phyloP scores from a whole-genome alignment of 1,140 invertebrate species.

The Apis florea region DNA sequence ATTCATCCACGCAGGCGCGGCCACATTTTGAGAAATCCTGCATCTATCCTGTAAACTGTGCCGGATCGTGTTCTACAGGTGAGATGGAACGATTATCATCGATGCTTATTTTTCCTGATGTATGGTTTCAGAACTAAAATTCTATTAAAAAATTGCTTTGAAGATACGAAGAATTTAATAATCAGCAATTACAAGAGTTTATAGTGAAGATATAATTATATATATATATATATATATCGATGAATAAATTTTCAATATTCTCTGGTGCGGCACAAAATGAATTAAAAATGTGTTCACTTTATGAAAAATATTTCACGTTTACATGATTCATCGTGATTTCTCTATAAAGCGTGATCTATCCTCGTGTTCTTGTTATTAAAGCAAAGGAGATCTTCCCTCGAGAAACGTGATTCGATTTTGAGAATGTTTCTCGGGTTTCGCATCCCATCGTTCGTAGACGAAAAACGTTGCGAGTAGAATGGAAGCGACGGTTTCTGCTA shows the following conservation, averaged over 20 bases:
- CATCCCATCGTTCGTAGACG: neutral
- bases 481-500: neutral
- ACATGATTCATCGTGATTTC: neutral
- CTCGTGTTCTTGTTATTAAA: neutral
- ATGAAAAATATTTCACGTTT: no score
- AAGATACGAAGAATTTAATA: no score
- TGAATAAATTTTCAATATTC: no score
- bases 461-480: neutral
- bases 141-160: no score
- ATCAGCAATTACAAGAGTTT: no score
- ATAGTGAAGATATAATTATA: no score
- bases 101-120: neutral
- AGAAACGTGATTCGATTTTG: no score
- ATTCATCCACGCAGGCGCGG: constrained; percentile 66
- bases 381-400: neutral
- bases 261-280: no score
- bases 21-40: constrained; percentile 48
- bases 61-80: constrained; percentile 54
- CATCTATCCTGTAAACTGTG: neutral
- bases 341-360: neutral
- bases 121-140: no score
- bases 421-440: neutral
- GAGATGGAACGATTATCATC: constrained; percentile 45
- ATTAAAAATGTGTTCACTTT: no score
- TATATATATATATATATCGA: no score